Evolutionary conservation across 2,113 vertebrate genomes (phyloP).

Genomic region (Mystacornis crossleyi): DNA sequence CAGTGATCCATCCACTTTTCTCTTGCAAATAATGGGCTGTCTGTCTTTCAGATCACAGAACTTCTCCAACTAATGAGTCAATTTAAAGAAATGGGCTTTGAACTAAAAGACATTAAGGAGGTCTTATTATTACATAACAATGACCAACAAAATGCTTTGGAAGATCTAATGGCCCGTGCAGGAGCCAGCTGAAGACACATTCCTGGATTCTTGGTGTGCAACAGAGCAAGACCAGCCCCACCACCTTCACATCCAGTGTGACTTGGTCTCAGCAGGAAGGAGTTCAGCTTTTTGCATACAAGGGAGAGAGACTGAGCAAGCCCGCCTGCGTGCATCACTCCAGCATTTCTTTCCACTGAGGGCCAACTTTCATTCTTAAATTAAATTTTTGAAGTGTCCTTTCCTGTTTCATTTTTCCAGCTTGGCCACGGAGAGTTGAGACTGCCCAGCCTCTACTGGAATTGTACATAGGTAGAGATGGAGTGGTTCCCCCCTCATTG

Average conservation of each 20-base stretch:
- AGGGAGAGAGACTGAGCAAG: not conserved
- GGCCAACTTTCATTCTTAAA: conserved; percentile 30
- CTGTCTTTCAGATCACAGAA: conserved; percentile 85
- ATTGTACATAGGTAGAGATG: conserved; percentile 31
- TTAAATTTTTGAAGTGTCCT: conserved; percentile 65
- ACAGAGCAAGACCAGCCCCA: not conserved
- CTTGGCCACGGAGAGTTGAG: conserved; percentile 24
- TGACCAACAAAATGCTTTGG: conserved; percentile 92
- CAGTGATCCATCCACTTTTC: not conserved
- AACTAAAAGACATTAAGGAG: conserved; percentile 93
- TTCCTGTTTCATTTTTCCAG: conserved; percentile 57
- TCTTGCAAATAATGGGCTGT: not conserved
- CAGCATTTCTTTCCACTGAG: conserved; percentile 25
- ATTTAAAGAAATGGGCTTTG: conserved; percentile 98
- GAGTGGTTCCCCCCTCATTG: not conserved
- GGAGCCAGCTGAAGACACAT: conserved; percentile 76
- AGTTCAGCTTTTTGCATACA: not conserved
- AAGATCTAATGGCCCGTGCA: conserved; percentile 94
- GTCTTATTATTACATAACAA: conserved; percentile 94
- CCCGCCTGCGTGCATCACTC: not conserved
- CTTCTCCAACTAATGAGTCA: conserved; percentile 97
- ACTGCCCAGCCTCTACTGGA: not conserved
- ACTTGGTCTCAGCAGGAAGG: not conserved
- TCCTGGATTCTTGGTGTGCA: not conserved
- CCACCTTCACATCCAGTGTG: not conserved